Base-by-base conservation (phyloP, 2,888 invertebrate genomes). In the Salticus scenicus region DNA sequence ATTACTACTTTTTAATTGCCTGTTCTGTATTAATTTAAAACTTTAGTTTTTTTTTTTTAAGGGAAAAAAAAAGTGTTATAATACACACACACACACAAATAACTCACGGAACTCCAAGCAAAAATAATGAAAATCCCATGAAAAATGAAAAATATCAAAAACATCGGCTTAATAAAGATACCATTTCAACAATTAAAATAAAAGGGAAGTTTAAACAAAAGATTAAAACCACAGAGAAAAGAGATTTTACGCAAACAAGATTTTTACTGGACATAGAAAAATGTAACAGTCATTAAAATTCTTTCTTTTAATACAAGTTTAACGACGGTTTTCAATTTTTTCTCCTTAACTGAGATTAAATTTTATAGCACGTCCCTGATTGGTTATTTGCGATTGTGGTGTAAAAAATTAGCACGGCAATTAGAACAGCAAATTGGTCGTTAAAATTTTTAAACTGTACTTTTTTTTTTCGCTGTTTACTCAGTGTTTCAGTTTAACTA, bases 381-480 rank as follows among this genome's bases (percentile, higher is more conserved):
- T 79, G 71, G 79, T 42, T 63, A 37, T 24, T 41, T 51, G 37
- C 30, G 51, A 37, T 47, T 67, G 63, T 14, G 30, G 66, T 28
- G 33, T 72, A 71, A 79, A 76, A 28, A 31, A 42, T 47, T 57
- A 57, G 51, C 69, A 17, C 0, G 14, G 71, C 72, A 79, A 79
- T 79, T 79, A 79, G 72, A 41, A 64, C 63, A 72, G 28, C 72
- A 79, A 79, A 79, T 72, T 47, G 72, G 71, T 79, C 79, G 79
- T 79, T 79, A 79, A 79, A 79, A 72, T 10, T 47, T 47, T 47
- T 5, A 5, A 47, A 47, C n/a, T n/a, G 17, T n/a, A 17, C 10
- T 47, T n/a, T 47, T 47, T 37, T 37, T 37, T 37, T 47, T 47
- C 17, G 7, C 2, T 8, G 17, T 47, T 47, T 17, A 2, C 17